Evolutionary conservation across 2,113 vertebrate species (phyloP).

Genomic region (Entosphenus tridentatus): DNA sequence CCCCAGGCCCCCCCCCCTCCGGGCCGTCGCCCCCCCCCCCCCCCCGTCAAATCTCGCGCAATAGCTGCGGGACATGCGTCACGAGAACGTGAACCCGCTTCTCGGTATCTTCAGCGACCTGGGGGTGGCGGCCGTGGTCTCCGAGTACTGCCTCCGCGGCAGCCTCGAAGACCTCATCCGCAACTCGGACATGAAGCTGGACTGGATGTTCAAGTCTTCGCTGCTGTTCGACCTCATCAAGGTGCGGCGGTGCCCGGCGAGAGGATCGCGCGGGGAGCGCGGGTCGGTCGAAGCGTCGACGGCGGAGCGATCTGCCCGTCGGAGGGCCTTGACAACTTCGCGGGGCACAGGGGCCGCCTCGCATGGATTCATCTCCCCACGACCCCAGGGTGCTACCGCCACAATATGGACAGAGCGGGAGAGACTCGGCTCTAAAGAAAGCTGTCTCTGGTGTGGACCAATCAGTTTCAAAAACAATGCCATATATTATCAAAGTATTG

Average conservation of each 20-base stretch:
- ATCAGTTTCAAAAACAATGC: too few relatives aligned
- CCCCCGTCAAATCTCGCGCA: too few relatives aligned
- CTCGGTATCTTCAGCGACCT: conserved; percentile 57
- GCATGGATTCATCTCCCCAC: too few relatives aligned
- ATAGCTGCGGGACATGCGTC: conserved; percentile 57
- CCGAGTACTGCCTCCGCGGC: conserved; percentile 55
- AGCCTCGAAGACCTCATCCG: conserved; percentile 54
- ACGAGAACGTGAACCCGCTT: conserved; percentile 67
- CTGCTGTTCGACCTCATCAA: conserved; percentile 64
- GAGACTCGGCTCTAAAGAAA: too few relatives aligned
- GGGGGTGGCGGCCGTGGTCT: conserved; percentile 40
- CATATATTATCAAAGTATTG: too few relatives aligned
- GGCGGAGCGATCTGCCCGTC: too few relatives aligned
- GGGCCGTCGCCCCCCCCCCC: background rate
- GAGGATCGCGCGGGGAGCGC: background rate
- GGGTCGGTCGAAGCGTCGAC: too few relatives aligned
- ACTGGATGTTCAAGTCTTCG: conserved; percentile 97
- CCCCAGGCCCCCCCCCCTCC: background rate
- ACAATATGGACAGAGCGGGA: too few relatives aligned
- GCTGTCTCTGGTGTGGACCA: too few relatives aligned
- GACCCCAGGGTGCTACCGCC: too few relatives aligned
- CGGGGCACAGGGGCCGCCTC: too few relatives aligned
- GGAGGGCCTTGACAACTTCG: too few relatives aligned
- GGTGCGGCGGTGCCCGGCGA: conserved; percentile 19
- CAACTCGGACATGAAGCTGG: conserved; percentile 63